Percentiles rank a stretch among this genome's conserved stretches.
These are phyloP conservation scores for Hippolais icterina DNA, from an alignment of 2,113 vertebrate genomes.

Conservation along the genomic window DNA sequence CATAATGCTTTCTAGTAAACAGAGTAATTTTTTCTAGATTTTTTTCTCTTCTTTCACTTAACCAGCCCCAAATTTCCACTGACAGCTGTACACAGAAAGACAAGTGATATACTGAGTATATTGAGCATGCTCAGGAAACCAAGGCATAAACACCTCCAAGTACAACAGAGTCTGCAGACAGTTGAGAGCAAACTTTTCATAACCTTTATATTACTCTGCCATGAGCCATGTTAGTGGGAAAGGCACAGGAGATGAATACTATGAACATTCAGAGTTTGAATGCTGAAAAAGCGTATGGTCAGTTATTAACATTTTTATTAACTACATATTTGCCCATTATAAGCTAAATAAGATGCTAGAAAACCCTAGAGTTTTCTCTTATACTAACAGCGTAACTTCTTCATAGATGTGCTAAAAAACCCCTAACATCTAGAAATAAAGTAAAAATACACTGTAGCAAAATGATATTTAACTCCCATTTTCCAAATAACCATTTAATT, in stretches of 20 bases:
- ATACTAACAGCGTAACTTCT: background rate
- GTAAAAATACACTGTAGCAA: background rate
- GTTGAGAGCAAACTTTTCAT: constrained; percentile 24
- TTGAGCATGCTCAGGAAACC: constrained; percentile 37
- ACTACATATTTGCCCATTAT: background rate
- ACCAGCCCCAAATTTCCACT: background rate
- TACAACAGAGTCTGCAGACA: constrained; percentile 1
- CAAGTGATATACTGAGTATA: constrained; percentile 4
- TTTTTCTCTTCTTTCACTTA: background rate
- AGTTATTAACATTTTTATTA: background rate
- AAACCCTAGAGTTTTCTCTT: background rate
- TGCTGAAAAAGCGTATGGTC: background rate
- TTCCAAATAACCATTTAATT: background rate
- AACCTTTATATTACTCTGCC: constrained; percentile 23
- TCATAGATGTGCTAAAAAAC: accelerated
- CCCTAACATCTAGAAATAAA: background rate
- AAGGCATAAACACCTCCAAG: constrained; percentile 44
- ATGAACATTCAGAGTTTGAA: background rate
- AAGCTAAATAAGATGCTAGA: background rate
- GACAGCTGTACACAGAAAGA: background rate
- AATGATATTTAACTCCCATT: background rate
- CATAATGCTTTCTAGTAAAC: background rate
- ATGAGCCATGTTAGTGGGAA: background rate
- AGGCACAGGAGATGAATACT: background rate
- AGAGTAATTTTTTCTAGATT: background rate